These are phyloP conservation scores for Daubentonia madagascariensis DNA, from an alignment of 2,113 vertebrate species.

Conservation along the genomic window DNA sequence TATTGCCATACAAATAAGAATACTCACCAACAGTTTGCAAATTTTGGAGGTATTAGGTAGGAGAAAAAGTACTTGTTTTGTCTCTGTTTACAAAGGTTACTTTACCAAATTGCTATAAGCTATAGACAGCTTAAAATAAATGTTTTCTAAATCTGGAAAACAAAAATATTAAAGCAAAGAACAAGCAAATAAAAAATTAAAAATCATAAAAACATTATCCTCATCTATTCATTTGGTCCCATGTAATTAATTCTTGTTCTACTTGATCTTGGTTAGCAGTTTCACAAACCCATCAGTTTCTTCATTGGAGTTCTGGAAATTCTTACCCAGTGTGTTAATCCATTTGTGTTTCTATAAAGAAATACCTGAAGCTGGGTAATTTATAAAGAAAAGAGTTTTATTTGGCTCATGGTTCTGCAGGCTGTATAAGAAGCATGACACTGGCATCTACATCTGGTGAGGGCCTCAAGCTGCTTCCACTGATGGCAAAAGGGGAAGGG, in stretches of 20 bases:
- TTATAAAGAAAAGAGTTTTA: no score
- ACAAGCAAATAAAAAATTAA: neutral
- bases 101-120: neutral
- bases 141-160: neutral
- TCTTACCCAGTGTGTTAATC: neutral
- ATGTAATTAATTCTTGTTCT: neutral
- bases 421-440: no score
- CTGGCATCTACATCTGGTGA: no score
- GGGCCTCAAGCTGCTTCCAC: no score
- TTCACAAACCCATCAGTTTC: neutral
- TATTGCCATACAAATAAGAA: neutral
- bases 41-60: neutral
- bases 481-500: no score
- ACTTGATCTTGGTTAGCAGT: neutral
- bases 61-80: neutral
- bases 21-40: neutral
- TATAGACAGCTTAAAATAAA: neutral
- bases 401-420: no score
- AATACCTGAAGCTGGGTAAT: no score
- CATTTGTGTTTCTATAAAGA: no score
- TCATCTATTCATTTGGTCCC: neutral
- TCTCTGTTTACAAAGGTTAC: neutral
- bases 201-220: neutral
- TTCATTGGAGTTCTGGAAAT: neutral
- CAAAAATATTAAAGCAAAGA: neutral